Conservation (phyloP, 2,888 invertebrate genomes). For the Drosophila incognita region DNA sequence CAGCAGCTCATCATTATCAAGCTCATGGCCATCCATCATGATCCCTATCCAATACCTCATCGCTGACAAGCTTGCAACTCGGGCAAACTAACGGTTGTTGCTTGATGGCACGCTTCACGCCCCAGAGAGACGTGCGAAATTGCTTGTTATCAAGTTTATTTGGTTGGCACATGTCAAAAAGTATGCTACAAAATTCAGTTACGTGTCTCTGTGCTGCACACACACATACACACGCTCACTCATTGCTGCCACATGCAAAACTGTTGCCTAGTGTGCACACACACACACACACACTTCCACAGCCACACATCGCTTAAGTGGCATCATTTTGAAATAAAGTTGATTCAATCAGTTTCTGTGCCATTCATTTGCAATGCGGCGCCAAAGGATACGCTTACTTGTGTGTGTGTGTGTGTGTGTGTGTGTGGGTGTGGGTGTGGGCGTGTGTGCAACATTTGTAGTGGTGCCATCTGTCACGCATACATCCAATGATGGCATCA, state of each 20-base stretch:
- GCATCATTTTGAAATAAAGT: constrained; percentile 85
- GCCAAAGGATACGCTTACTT: constrained; percentile 37
- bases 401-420: not conserved
- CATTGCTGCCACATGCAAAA: constrained; percentile 61
- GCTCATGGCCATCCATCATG: constrained; percentile 10
- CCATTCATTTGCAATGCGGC: constrained; percentile 57
- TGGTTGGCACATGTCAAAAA: constrained; percentile 78
- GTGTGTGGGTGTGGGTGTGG: constrained; percentile 19
- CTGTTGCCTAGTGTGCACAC: constrained; percentile 47
- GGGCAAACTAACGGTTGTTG: constrained; percentile 45
- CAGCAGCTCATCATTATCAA: constrained; percentile 49
- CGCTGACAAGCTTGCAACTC: constrained; percentile 49
- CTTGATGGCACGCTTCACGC: constrained; percentile 57
- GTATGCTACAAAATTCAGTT: constrained; percentile 66
- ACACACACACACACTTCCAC: constrained; percentile 8
- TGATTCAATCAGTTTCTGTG: constrained; percentile 83
- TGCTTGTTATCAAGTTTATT: constrained; percentile 83
- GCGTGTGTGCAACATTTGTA: constrained; percentile 51
- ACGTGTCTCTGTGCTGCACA: constrained; percentile 41
- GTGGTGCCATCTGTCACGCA: constrained; percentile 68
- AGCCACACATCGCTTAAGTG: constrained; percentile 76
- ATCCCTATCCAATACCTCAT: constrained; percentile 18
- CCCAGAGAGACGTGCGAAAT: constrained; percentile 81
- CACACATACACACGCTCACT: constrained; percentile 12
- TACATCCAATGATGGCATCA: constrained; percentile 64